These are phyloP conservation scores for Epirrita christyi DNA, from an alignment of 2,888 invertebrate genomes.

Conservation along the genomic window DNA sequence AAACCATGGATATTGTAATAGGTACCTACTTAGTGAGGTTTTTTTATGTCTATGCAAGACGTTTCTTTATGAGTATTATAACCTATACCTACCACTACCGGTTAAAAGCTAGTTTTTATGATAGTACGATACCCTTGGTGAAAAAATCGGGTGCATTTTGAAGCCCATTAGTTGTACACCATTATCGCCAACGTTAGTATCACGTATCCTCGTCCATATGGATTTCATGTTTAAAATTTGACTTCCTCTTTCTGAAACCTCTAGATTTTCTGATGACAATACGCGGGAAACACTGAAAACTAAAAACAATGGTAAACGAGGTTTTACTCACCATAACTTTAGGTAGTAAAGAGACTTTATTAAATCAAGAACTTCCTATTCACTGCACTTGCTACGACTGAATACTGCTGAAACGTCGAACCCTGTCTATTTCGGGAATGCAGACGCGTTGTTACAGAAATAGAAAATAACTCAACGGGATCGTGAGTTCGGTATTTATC, in stretches of 20 bases:
- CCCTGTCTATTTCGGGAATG: constrained; percentile 73
- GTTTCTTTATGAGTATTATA: too few species aligned
- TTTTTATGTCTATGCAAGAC: too few species aligned
- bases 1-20: too few species aligned
- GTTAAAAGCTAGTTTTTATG: neutral
- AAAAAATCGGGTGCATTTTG: constrained; percentile 20
- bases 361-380: constrained; percentile 23
- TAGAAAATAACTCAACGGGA: constrained; percentile 59
- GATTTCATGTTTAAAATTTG: constrained; percentile 54
- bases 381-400: constrained; percentile 46
- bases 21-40: too few species aligned
- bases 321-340: constrained; percentile 50
- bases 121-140: constrained; percentile 16
- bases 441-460: constrained; percentile 68
- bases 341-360: constrained; percentile 23
- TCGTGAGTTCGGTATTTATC: constrained; percentile 49
- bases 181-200: constrained; percentile 45
- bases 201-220: constrained; percentile 63
- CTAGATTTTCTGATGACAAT: constrained; percentile 1
- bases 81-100: too few species aligned
- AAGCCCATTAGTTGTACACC: constrained; percentile 24
- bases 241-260: too few species aligned
- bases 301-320: constrained; percentile 30
- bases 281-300: constrained; percentile 6
- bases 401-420: constrained; percentile 61